Evolutionary conservation across 2,888 invertebrate genomes (phyloP).

Genomic region (Dioctria linearis): DNA sequence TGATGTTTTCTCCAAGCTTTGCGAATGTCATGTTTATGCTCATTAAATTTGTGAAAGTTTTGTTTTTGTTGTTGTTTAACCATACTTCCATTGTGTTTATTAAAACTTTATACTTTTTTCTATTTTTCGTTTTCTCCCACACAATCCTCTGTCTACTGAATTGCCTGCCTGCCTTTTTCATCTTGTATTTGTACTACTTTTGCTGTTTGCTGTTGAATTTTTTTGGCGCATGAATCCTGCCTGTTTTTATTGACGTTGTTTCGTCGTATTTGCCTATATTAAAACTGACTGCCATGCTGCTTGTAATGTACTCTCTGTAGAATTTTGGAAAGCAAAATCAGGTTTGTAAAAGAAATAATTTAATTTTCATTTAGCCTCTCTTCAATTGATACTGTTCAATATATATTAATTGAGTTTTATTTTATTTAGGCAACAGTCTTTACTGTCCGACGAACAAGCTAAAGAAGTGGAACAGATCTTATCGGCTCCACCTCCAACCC

Average conservation of each 20-base stretch:
- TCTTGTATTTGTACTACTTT: conserved; percentile 30
- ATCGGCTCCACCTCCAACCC: conserved; percentile 74
- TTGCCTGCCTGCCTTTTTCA: neutral
- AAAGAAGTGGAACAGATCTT: conserved; percentile 89
- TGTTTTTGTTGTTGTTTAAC: neutral
- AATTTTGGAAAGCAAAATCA: conserved; percentile 88
- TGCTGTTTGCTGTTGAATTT: conserved; percentile 28
- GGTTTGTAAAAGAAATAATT: conserved; percentile 75
- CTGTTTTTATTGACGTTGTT: conserved; percentile 35
- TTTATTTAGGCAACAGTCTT: conserved; percentile 79
- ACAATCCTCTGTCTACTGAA: conserved; percentile 15
- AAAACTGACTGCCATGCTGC: conserved; percentile 8
- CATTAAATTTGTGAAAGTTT: conserved; percentile 34
- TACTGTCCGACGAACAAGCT: conserved; percentile 91
- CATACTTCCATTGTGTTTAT: conserved; percentile 36
- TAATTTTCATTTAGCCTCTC: conserved; percentile 13
- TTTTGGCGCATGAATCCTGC: conserved; percentile 50
- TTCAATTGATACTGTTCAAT: no score
- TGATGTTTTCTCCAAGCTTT: conserved; percentile 19
- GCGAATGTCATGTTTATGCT: conserved; percentile 42
- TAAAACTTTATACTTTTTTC: conserved; percentile 30
- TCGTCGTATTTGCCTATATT: conserved; percentile 26
- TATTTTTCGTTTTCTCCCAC: conserved; percentile 21
- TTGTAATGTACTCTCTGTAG: conserved; percentile 69
- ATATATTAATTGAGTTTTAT: conserved; percentile 3